Conservation (phyloP, 2,113 vertebrate species). For the Takifugu flavidus region DNA sequence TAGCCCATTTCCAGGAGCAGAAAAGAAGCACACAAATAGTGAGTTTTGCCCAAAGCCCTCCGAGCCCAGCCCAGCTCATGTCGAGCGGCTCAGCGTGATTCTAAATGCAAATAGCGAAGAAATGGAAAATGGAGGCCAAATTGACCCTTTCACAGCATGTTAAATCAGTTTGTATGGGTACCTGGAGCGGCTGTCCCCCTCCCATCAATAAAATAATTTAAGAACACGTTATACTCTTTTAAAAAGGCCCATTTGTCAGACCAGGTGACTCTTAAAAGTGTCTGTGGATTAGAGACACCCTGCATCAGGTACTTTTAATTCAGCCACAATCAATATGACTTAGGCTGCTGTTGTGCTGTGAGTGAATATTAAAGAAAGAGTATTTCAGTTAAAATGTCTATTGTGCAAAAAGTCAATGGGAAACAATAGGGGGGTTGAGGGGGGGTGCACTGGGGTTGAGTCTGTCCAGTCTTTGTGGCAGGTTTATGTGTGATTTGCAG, state of each 20-base stretch:
- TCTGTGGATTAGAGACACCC: constrained; percentile 83
- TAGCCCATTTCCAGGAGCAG: constrained; percentile 78
- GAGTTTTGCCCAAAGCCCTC: constrained; percentile 76
- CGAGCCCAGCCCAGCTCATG: constrained; percentile 55
- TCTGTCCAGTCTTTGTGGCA: constrained; percentile 7
- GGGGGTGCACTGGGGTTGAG: constrained; percentile 28
- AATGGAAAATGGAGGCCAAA: constrained; percentile 97
- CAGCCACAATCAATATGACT: constrained; percentile 76
- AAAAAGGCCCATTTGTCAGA: constrained; percentile 94
- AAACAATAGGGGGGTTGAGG: constrained; percentile 39
- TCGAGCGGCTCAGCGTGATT: constrained; percentile 82
- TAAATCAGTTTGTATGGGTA: constrained; percentile 88
- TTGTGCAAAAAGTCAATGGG: constrained; percentile 67
- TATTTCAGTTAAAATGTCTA: constrained; percentile 65
- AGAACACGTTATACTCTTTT: constrained; percentile 99
- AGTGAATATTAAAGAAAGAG: constrained; percentile 75
- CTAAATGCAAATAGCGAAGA: constrained; percentile 87
- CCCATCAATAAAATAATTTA: constrained; percentile 95
- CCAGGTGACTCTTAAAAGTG: constrained; percentile 99
- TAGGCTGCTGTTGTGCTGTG: constrained; percentile 67
- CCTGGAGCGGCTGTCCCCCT: constrained; percentile 91
- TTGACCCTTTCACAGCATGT: constrained; percentile 97
- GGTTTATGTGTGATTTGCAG: constrained; percentile 17
- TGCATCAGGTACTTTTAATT: constrained; percentile 82
- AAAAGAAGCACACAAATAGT: constrained; percentile 76